Base-by-base conservation (phyloP, 2,888 invertebrate genomes). In the Clivina fossor region DNA sequence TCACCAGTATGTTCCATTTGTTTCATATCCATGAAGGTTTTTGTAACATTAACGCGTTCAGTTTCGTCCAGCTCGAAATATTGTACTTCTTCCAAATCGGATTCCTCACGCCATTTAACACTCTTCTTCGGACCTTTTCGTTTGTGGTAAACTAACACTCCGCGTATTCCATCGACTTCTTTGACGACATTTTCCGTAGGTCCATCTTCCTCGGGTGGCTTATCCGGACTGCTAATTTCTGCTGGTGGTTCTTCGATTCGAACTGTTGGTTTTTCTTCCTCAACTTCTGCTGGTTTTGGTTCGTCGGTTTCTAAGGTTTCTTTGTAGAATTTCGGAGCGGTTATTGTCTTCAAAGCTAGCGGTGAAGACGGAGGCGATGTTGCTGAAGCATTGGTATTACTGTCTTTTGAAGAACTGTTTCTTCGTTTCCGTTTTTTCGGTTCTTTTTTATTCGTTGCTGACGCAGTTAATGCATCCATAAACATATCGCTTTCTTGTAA, bases 41-140 rank as follows among this genome's bases (percentile, higher is more conserved):
- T 92, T 2, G 87, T 93, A 1, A 97, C 96, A 75, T 97, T 97
- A 1, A 94, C 92, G 68, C 97, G 82, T 75, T 98, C 97, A 11
- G 90, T 94, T 75, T 95, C 96, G 73, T 97, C 96, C 63, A 96
- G 76, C 72, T 96, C 96, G 73, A 98, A 97, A 74, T 85, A 95
- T 65, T 88, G 85, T 55, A 93, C 79, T 66, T 90, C 85, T 65
- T 89, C 89, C 24, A 98, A 76, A 62, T 88, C 83, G 4, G 80
- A 74, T 57, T 93, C 93, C 2, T 86, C 81, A 67, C 87, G 88
- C 88, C 93, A 95, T 68, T 84, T 84, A 3, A 90, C 81, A 63
- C 83, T 82, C 71, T 90, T 89, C 69, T 89, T 93, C 2, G 86
- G 87, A 2, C 87, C 89, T 70, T 84, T 86, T 62, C 82, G 82